These are phyloP conservation scores for Andrena praecox DNA, from an alignment of 2,888 invertebrate species.

Conservation along the genomic window DNA sequence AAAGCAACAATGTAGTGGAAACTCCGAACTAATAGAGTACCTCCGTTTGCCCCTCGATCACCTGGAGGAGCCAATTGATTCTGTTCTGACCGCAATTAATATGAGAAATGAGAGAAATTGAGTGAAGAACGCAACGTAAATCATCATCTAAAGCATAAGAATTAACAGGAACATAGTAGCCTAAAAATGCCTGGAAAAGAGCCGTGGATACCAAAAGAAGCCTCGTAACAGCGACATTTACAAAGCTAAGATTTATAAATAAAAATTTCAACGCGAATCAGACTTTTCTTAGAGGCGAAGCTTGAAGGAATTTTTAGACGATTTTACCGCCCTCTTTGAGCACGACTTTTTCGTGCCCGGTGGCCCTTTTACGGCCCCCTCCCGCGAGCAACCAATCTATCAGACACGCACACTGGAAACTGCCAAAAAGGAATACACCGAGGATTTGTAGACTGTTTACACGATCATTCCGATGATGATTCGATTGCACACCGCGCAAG, in stretches of 20 bases:
- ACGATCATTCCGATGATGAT: constrained; percentile 49
- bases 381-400: constrained; percentile 43
- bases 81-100: background rate
- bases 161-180: background rate
- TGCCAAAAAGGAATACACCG: constrained; percentile 27
- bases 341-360: constrained; percentile 61
- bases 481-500: constrained; percentile 39
- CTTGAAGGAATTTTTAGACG: constrained; percentile 66
- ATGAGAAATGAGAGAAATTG: background rate
- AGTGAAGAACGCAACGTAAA: background rate
- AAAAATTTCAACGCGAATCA: constrained; percentile 4
- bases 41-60: background rate
- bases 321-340: constrained; percentile 54
- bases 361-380: constrained; percentile 62
- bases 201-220: background rate
- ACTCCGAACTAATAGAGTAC: background rate
- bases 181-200: background rate
- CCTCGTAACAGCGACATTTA: constrained; percentile 13
- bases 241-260: background rate
- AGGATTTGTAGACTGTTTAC: constrained; percentile 49
- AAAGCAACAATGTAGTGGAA: too few species aligned
- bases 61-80: background rate
- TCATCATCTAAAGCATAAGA: background rate
- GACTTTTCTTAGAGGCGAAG: constrained; percentile 50
- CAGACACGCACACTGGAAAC: constrained; percentile 47